Conservation (phyloP, 2,113 vertebrate species). For the Tragelaphus buxtoni region DNA sequence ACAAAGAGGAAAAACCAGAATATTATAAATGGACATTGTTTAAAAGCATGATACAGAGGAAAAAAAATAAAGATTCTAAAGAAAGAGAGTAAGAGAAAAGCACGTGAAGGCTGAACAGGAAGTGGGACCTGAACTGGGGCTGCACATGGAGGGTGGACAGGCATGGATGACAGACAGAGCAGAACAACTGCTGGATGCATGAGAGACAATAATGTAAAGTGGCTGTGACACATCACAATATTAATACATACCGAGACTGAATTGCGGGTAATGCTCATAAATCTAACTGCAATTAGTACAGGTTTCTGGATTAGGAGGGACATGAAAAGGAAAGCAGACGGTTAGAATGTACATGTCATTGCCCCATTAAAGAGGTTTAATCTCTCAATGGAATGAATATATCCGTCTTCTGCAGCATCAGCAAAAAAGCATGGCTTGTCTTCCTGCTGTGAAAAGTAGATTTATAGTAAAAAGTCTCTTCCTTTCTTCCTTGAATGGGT, state of each 20-base stretch:
- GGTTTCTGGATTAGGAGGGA: conserved; percentile 94
- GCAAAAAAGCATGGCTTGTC: background rate
- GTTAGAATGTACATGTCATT: conserved; percentile 82
- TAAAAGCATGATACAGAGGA: conserved; percentile 4
- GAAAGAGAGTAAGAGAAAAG: conserved; percentile 51
- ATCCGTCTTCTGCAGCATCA: conserved; percentile 38
- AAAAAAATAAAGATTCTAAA: conserved; percentile 29
- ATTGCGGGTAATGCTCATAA: conserved; percentile 94
- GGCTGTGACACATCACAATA: conserved; percentile 62
- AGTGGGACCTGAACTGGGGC: conserved; percentile 2
- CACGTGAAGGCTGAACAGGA: conserved; percentile 28
- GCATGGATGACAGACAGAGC: conserved; percentile 74
- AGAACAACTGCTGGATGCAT: conserved; percentile 76
- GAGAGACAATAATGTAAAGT: conserved; percentile 70
- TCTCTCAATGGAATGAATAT: conserved; percentile 42
- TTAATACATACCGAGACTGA: conserved; percentile 94
- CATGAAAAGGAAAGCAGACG: conserved; percentile 89
- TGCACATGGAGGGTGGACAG: conserved; percentile 47
- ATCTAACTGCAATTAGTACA: conserved; percentile 97
- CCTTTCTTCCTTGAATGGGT: background rate
- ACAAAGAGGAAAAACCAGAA: conserved; percentile 25
- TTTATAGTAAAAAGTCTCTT: background rate
- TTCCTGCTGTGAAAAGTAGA: conserved; percentile 30
- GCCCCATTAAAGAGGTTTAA: conserved; percentile 60
- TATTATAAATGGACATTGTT: conserved; percentile 16